Conservation (phyloP, 2,113 vertebrate genomes). For the Microcebus ravelobensis region DNA sequence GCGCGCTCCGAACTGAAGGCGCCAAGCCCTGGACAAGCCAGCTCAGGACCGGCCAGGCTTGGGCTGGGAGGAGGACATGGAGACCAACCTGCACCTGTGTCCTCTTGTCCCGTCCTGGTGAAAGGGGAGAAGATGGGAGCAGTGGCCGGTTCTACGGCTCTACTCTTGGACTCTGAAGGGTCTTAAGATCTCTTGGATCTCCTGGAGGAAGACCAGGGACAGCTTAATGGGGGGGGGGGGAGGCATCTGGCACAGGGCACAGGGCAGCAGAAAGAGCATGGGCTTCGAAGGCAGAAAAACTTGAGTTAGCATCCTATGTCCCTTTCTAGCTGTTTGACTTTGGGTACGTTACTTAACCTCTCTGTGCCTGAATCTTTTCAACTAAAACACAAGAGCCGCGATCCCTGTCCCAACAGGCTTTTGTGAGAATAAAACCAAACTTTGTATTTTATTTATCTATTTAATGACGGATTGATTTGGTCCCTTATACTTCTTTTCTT, state of each 20-base stretch:
- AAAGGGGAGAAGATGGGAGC: neutral
- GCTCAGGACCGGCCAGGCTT: neutral
- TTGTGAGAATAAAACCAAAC: neutral
- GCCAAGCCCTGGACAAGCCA: neutral
- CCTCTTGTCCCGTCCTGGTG: neutral
- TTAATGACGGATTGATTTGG: neutral
- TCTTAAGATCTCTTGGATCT: neutral
- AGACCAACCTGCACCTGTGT: constrained; percentile 37
- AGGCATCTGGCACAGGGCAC: neutral
- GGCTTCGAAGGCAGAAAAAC: neutral
- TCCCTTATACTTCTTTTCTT: neutral
- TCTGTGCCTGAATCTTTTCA: constrained; percentile 29
- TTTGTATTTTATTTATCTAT: neutral
- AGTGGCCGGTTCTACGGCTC: neutral
- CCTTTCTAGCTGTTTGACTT: neutral
- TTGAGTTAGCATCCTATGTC: neutral
- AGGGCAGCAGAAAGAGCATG: no score
- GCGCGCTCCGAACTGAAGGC: neutral
- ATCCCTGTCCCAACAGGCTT: neutral
- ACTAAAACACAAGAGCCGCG: neutral
- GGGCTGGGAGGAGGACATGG: neutral
- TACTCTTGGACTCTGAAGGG: neutral
- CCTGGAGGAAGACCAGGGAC: neutral
- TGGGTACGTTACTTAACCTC: neutral
- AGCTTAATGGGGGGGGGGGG: neutral